A percentile compares a stretch with the other conserved stretches of the same genome.
phyloP scores from a whole-genome alignment of 2,113 vertebrate species.

The Empidonax alnorum region DNA sequence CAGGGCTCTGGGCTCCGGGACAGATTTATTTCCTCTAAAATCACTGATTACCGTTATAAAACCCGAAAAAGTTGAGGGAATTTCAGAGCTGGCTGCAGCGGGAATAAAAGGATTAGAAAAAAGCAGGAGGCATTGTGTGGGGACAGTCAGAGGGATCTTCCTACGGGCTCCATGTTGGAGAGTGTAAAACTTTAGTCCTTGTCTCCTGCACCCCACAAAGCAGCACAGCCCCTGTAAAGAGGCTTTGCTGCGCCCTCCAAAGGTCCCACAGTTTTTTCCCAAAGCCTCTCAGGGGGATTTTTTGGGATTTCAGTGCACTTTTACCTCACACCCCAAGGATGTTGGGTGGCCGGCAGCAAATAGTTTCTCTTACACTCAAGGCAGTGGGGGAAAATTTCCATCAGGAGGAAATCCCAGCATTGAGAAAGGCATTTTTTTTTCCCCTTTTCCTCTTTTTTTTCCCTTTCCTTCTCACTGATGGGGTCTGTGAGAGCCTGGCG shows the following conservation, averaged over 20 bases:
- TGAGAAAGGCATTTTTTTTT: neutral
- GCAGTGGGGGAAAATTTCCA: rapidly evolving
- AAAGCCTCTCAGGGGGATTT: neutral
- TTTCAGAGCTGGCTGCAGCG: neutral
- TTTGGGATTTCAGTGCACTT: neutral
- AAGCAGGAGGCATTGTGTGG: neutral
- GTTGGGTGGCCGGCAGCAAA: neutral
- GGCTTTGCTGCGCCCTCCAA: neutral
- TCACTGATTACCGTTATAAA: slow-evolving; percentile 26
- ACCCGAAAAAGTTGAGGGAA: slow-evolving; percentile 35
- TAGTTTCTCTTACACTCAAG: neutral
- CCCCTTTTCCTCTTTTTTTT: neutral
- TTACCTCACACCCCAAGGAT: neutral
- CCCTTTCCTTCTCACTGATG: neutral
- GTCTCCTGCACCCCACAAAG: neutral
- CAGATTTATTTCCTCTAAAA: slow-evolving; percentile 52
- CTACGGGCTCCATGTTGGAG: rapidly evolving
- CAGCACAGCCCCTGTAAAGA: rapidly evolving
- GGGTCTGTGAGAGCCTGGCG: neutral
- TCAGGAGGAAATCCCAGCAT: neutral
- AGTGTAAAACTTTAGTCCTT: neutral
- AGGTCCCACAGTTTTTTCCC: neutral
- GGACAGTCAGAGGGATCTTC: neutral
- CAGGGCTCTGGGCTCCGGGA: neutral
- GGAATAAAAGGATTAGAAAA: neutral